Percentiles rank a stretch among this genome's conserved stretches.
phyloP scores from a whole-genome alignment of 2,797 vertebrate genomes.

The Tokudaia muenninki region DNA sequence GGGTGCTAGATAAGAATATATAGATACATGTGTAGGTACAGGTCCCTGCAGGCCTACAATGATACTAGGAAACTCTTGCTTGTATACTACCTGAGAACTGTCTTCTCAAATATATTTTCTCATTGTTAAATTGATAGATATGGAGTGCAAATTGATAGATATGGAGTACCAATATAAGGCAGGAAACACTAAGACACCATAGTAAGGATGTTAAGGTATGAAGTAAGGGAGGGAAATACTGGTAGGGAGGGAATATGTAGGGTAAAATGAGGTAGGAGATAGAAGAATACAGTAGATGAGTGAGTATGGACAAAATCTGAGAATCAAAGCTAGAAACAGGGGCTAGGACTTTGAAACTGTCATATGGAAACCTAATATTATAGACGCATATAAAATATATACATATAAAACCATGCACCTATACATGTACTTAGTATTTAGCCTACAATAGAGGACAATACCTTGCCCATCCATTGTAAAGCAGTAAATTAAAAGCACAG shows the following conservation, averaged over 20 bases:
- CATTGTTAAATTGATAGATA: no score
- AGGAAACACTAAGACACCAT: background rate
- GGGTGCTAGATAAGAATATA: background rate
- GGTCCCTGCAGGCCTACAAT: no score
- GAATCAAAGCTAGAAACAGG: background rate
- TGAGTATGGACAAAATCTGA: background rate
- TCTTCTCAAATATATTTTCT: no score
- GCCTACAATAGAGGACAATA: background rate
- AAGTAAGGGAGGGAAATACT: background rate
- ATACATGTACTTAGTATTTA: background rate
- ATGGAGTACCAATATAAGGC: background rate
- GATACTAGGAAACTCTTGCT: no score
- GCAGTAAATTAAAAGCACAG: no score
- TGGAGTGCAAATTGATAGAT: no score
- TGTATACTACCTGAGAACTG: no score
- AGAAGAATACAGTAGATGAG: background rate
- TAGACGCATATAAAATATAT: background rate
- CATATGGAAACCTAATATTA: background rate
- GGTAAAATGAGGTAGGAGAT: background rate
- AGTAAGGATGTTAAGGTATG: background rate
- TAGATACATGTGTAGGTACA: background rate
- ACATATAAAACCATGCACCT: background rate
- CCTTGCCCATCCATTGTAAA: background rate
- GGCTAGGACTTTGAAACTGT: background rate
- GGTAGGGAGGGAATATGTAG: background rate